Evolutionary conservation across 2,888 invertebrate genomes (phyloP), one percentile per base, ranked within the genome.

Genomic region (Chironomus riparius): DNA sequence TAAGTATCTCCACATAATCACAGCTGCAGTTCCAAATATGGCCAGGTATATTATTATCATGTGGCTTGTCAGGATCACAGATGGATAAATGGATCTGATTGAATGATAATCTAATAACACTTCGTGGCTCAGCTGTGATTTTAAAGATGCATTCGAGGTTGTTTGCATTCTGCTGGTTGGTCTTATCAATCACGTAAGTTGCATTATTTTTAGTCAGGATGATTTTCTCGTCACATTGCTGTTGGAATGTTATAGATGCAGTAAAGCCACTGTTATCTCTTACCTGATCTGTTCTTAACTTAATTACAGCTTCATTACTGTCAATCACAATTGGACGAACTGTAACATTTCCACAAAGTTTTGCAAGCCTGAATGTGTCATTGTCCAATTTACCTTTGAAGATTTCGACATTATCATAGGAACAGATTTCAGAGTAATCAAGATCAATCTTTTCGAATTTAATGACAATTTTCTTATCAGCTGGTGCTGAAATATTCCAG

Each of bases 401-500:
- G 13, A 92, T 82, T 18, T 86, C 84, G 0, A 94, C 80, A 78
- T 85, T 88, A 81, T 92, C 92, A 79, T 82, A 86, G 0, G 70
- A 72, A 80, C 93, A 93, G 0, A 82, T 79, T 0, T 70, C 15
- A 62, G 80, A 82, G 47, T 81, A 81, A 80, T 89, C 87, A 78
- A 90, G 79, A 65, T 87, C 85, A 77, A 92, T 86, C 70, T 85
- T 85, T 61, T 85, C 82, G 79, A 91, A 86, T 28, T 84, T 88
- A n/a, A 93, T 79, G 7, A 89, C 83, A 7, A 92, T 86, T 65
- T 87, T 85, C 82, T 91, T 88, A 77, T 87, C 86, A 21, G 80
- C 78, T 1, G 91, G 92, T 0, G 94, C 94, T 74, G 87, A 87
- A 72, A 96, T 89, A 76, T 87, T 82, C 96, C 96, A 97, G 0